phyloP scores from a whole-genome alignment of 2,113 vertebrate species.

The Corythoichthys intestinalis region DNA sequence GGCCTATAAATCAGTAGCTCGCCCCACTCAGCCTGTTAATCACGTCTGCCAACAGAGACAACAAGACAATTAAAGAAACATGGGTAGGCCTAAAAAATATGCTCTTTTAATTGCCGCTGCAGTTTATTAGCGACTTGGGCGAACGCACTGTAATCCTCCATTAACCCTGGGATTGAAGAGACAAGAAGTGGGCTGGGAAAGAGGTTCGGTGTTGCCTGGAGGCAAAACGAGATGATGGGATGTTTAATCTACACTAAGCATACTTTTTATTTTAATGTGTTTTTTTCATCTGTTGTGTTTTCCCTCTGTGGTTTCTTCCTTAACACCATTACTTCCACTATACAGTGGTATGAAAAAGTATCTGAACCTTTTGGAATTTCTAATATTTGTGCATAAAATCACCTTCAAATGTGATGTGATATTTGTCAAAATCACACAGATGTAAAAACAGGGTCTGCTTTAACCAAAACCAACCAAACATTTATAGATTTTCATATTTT shows the following conservation, averaged over 20 bases:
- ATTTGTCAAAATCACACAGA: too few species aligned
- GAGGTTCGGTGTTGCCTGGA: constrained; percentile 4
- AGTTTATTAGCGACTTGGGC: constrained; percentile 53
- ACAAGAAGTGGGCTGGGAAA: neutral
- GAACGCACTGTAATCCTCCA: constrained; percentile 38
- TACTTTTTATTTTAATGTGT: neutral
- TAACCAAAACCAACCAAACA: too few species aligned
- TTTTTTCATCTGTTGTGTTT: neutral
- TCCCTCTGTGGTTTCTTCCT: neutral
- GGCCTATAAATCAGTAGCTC: constrained; percentile 55
- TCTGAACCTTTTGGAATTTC: too few species aligned
- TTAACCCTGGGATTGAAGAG: constrained; percentile 44
- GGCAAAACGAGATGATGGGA: neutral
- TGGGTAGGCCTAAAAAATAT: constrained; percentile 43
- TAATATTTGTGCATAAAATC: too few species aligned
- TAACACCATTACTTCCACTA: neutral
- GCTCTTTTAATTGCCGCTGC: constrained; percentile 57
- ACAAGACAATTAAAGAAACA: constrained; percentile 57
- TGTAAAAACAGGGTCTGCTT: too few species aligned
- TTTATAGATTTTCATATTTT: too few species aligned
- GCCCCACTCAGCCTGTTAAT: constrained; percentile 46
- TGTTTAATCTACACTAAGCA: constrained; percentile 4
- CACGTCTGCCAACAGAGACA: constrained; percentile 52
- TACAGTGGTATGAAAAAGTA: too few species aligned
- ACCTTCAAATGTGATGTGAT: too few species aligned